A percentile compares a stretch with the other conserved stretches of the same genome.
phyloP scores from a whole-genome alignment of 2,797 vertebrate genomes.

The Phaenicophaeus curvirostris region DNA sequence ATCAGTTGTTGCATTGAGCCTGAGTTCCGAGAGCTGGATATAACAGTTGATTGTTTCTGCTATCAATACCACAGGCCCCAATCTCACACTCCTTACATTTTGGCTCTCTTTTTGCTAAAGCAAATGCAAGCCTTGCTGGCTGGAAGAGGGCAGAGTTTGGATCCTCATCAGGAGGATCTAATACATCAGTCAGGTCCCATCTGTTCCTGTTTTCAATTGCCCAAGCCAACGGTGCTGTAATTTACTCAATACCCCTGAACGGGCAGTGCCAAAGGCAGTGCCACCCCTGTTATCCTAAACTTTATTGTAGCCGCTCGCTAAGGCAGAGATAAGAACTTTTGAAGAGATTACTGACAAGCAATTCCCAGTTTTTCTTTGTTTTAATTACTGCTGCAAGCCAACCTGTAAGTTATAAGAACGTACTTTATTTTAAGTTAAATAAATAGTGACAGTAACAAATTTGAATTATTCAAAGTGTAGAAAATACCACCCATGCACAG shows the following conservation, averaged over 20 bases:
- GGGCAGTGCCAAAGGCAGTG: neutral
- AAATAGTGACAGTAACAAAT: conserved; percentile 46
- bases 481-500: conserved; percentile 47
- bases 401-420: conserved; percentile 9
- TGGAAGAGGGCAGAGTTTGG: neutral
- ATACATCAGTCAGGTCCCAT: neutral
- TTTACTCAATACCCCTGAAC: neutral
- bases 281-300: neutral
- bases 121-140: neutral
- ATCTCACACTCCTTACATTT: neutral
- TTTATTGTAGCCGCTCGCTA: neutral
- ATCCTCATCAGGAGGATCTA: neutral
- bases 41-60: neutral
- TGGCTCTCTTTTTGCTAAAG: neutral
- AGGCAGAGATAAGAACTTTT: neutral
- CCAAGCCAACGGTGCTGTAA: neutral
- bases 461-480: conserved; percentile 44
- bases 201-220: neutral
- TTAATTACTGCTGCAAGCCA: conserved; percentile 32
- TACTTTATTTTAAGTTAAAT: conserved; percentile 66
- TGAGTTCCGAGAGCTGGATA: neutral
- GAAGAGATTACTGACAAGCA: neutral
- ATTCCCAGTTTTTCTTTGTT: neutral
- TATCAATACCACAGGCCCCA: neutral
- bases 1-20: neutral